These are phyloP conservation scores for Leptarthrus brevirostris DNA, from an alignment of 2,888 invertebrate species.

Conservation along the genomic window DNA sequence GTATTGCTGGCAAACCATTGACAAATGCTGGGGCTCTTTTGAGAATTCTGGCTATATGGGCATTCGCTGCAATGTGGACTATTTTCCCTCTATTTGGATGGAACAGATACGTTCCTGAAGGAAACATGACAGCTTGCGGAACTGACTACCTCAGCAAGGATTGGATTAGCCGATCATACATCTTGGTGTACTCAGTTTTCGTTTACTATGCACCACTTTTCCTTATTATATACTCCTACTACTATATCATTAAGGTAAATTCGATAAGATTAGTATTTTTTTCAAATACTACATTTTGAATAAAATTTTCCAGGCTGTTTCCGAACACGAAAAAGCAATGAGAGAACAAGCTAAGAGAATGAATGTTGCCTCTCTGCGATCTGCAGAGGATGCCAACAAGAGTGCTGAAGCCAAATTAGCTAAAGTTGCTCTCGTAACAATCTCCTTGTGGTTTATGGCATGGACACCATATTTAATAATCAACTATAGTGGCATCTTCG, in stretches of 20 bases:
- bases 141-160: slow-evolving; percentile 68
- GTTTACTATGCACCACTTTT: slow-evolving; percentile 68
- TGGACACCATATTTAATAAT: slow-evolving; percentile 70
- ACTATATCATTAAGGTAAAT: slow-evolving; percentile 70
- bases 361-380: slow-evolving; percentile 71
- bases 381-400: slow-evolving; percentile 67
- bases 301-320: slow-evolving; percentile 69
- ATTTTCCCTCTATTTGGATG: slow-evolving; percentile 70
- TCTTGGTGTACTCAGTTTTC: slow-evolving; percentile 68
- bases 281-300: neutral
- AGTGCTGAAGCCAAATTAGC: slow-evolving; percentile 70
- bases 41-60: slow-evolving; percentile 69
- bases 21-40: slow-evolving; percentile 67
- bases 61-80: slow-evolving; percentile 68
- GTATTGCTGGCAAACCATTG: slow-evolving; percentile 69
- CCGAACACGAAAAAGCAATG: slow-evolving; percentile 70
- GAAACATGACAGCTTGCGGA: slow-evolving; percentile 73
- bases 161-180: slow-evolving; percentile 68
- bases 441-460: slow-evolving; percentile 72
- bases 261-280: neutral
- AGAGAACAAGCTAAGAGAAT: slow-evolving; percentile 72
- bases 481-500: slow-evolving; percentile 66
- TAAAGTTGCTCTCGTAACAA: slow-evolving; percentile 72
- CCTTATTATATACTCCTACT: slow-evolving; percentile 71
- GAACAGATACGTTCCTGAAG: slow-evolving; percentile 73